phyloP scores from a whole-genome alignment of 2,888 invertebrate species.

The Pardosa pseudoannulata region DNA sequence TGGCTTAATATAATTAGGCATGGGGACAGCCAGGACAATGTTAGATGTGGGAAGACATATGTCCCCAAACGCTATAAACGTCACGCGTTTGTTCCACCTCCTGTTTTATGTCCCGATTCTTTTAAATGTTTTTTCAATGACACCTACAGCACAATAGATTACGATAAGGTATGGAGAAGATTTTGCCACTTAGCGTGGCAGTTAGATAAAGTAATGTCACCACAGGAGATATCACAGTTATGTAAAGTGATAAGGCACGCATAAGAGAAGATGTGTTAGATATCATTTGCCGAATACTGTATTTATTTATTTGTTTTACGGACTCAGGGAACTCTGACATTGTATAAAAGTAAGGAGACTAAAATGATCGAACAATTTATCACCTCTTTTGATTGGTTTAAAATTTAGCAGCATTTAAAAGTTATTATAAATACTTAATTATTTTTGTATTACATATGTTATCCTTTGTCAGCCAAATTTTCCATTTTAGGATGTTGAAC shows the following conservation, averaged over 20 bases:
- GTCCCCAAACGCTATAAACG: conserved; percentile 60
- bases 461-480: too few relatives aligned
- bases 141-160: conserved; percentile 23
- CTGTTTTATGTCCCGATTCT: conserved; percentile 34
- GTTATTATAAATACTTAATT: too few relatives aligned
- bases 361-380: too few relatives aligned
- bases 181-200: neutral
- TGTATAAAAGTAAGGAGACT: too few relatives aligned
- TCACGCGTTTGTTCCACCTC: conserved; percentile 39
- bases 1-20: conserved; percentile 60
- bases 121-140: conserved; percentile 44
- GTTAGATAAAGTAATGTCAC: conserved; percentile 7
- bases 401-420: too few relatives aligned
- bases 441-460: too few relatives aligned
- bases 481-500: too few relatives aligned
- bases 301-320: too few relatives aligned
- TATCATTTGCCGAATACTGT: neutral
- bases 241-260: neutral
- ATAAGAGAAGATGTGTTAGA: neutral
- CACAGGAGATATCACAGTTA: conserved; percentile 5
- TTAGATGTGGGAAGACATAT: conserved; percentile 59
- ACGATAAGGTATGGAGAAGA: conserved; percentile 15
- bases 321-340: too few relatives aligned
- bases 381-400: too few relatives aligned
- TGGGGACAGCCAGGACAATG: conserved; percentile 27